Evolutionary conservation across 2,797 vertebrate species (phyloP).

Genomic region (Lepidocolaptes lacrymiger): DNA sequence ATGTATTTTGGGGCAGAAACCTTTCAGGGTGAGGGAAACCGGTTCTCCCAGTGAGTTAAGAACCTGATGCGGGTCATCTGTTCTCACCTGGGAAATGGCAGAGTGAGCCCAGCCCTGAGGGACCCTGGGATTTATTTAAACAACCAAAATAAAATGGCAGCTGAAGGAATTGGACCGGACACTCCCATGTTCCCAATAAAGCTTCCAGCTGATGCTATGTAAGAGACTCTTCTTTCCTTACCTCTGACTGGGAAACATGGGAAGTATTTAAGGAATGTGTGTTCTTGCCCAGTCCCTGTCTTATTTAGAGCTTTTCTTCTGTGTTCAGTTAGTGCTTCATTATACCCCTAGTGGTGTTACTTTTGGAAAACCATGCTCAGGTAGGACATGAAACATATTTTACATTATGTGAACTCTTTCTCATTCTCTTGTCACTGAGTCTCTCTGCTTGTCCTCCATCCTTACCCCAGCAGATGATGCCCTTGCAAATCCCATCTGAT

Average conservation of each 20-base stretch:
- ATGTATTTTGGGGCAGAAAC: background rate
- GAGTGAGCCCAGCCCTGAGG: background rate
- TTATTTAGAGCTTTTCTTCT: background rate
- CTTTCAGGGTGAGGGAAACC: background rate
- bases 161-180: background rate
- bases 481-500: background rate
- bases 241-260: background rate
- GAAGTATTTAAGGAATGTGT: background rate
- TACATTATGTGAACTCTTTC: background rate
- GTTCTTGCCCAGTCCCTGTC: background rate
- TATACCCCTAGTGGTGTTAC: background rate
- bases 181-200: background rate
- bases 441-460: fast-evolving
- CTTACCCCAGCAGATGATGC: background rate
- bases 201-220: background rate
- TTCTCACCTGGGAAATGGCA: background rate
- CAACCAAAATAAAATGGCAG: background rate
- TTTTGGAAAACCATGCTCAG: background rate
- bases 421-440: background rate
- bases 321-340: background rate
- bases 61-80: background rate
- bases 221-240: background rate
- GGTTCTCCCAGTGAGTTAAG: background rate
- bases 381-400: background rate
- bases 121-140: background rate